These are phyloP conservation scores for Ariopsis seemanni DNA, from an alignment of 2,113 vertebrate species.

Conservation along the genomic window DNA sequence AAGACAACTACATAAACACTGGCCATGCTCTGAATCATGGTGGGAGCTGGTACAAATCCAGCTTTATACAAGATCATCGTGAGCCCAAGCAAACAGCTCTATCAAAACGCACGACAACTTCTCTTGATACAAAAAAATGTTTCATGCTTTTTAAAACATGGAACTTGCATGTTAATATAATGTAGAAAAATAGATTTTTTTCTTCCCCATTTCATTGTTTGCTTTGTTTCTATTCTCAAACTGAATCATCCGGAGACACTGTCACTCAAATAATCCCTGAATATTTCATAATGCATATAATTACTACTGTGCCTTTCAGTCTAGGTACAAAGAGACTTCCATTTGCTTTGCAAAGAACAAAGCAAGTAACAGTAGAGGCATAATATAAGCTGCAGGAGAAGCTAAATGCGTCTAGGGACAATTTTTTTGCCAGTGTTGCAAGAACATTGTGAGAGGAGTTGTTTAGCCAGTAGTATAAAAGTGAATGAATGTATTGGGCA, in stretches of 20 bases:
- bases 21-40: background rate
- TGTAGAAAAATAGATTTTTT: background rate
- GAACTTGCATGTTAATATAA: background rate
- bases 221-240: background rate
- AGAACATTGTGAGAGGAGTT: background rate
- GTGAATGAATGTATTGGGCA: background rate
- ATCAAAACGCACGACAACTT: background rate
- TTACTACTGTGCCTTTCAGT: background rate
- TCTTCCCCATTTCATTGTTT: background rate
- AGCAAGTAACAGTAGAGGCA: background rate
- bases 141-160: background rate
- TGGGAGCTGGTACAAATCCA: background rate
- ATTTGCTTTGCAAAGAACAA: background rate
- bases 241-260: background rate
- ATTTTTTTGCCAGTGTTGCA: background rate
- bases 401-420: background rate
- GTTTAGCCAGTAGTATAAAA: background rate
- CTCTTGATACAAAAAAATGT: background rate
- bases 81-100: background rate
- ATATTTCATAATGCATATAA: background rate
- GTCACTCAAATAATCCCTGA: background rate
- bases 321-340: background rate
- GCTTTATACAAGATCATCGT: slow-evolving; percentile 3
- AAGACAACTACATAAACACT: background rate
- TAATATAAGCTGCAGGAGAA: background rate